Percentiles rank a stretch among this genome's conserved stretches.
Conservation (phyloP, 2,888 invertebrate genomes). For the Pyrochroa serraticornis region DNA sequence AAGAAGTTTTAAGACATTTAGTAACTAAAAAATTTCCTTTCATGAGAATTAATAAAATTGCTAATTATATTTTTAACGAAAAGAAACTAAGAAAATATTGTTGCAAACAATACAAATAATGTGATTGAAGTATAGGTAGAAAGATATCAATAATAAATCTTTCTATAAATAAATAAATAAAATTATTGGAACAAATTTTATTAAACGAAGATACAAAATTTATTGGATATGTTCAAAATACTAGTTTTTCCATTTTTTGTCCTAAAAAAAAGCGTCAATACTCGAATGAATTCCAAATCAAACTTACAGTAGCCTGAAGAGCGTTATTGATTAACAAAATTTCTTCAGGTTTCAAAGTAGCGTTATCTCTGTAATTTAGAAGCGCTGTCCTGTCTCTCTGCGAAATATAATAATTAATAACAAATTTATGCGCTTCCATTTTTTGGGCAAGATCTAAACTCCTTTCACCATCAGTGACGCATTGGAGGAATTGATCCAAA, state of each 20-base stretch:
- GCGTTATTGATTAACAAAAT: constrained; percentile 76
- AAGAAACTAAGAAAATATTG: too few species aligned
- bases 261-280: constrained; percentile 38
- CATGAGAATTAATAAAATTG: too few species aligned
- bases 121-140: too few species aligned
- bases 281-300: constrained; percentile 3
- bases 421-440: constrained; percentile 69
- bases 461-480: constrained; percentile 58
- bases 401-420: constrained; percentile 66
- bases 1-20: too few species aligned
- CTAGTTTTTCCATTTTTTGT: constrained; percentile 48
- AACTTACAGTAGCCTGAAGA: constrained; percentile 52
- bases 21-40: too few species aligned
- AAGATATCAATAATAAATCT: too few species aligned
- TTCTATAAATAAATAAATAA: constrained; percentile 23
- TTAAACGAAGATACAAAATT: constrained; percentile 4
- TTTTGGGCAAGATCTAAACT: constrained; percentile 67
- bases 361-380: constrained; percentile 66
- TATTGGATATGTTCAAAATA: neutral
- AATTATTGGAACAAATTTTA: constrained; percentile 10
- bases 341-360: constrained; percentile 71
- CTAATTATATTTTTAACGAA: too few species aligned
- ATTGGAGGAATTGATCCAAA: constrained; percentile 51
- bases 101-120: too few species aligned
- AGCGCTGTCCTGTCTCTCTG: constrained; percentile 69